Base-by-base conservation (phyloP, 2,888 invertebrate genomes). In the Dasypogon diadema region DNA sequence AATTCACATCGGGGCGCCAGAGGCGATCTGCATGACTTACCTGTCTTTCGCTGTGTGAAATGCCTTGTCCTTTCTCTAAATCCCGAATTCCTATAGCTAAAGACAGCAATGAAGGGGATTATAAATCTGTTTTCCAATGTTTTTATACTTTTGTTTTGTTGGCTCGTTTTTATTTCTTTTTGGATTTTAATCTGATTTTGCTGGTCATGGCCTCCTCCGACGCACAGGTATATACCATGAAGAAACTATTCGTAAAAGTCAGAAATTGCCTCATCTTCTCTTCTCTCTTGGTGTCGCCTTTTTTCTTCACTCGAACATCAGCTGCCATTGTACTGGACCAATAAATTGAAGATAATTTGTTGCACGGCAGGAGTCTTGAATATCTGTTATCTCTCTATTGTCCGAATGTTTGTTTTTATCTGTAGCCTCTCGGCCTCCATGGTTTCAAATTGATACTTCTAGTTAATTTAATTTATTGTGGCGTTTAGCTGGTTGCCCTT, bases 301-400 rank as follows among this genome's bases (percentile, higher is more conserved):
- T 42, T 42, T 42, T 42, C 55, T 21, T 54, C 37, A 55, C 55
- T 42, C 48, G 46, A 42, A 60, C 74, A 48, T 60, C 58, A 75
- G 48, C 73, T 75, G 73, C 75, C 73, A 65, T 63, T 76, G 74
- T 60, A 72, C 58, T 72, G 78, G 77, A 26, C 76, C 79, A 79
- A 79, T 80, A 80, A 80, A 80, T 80, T 80, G 78, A 78, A 79
- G 79, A 80, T 80, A 80, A 80, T 80, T 80, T 80, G 80, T 79
- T 79, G 80, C 80, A 76, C 80, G 65, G 76, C 78, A 77, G 79
- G 80, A 75, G 79, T 77, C 76, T 73, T 58, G 58, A 73, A 46
- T 78, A 78, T 80, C 78, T 79, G 78, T 79, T 80, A 80, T 80
- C 80, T 80, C 77, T 74, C 79, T 78, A 80, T 79, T 80, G 79